Evolutionary conservation across 2,797 vertebrate genomes (phyloP), one percentile per base, ranked within the genome.

Genomic region (Cheirogaleus major): DNA sequence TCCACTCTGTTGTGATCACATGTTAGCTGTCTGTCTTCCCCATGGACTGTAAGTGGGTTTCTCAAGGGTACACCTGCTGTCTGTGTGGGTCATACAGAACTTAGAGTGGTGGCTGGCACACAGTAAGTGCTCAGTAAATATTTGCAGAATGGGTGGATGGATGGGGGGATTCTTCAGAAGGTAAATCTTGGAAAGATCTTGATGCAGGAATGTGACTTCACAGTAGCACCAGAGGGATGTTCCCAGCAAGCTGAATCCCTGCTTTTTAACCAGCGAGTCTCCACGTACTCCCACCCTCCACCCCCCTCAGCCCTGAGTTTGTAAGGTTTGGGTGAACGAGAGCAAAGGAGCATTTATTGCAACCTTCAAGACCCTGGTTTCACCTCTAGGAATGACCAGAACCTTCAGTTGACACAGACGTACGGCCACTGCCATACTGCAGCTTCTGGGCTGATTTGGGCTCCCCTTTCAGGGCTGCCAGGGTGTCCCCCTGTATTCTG

Each of bases 131-230:
- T 75, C 72, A 57, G 17, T 38, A 63, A 63, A 63, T 48, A 1
- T 81, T 67, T 35, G 7, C 4, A 4, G 63, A 67, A 67, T 17
- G 15, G 3, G 52, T 52, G n/a, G 23, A 55, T 35, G 27, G 48
- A 5, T n/a, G 11, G 48, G 27, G 1, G 2, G 1, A 4, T 67
- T 73, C 23, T 43, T 30, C 27, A 94, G 43, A 25, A 48, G 15
- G 0, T 72, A 65, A 45, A 70, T 83, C 32, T 93, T 88, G 73
- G 76, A 90, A 79, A 91, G 23, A 61, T 83, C 70, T 89, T 41
- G 12, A 48, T 14, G 4, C 0, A 1, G 3, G 20, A 63, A 13
- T 73, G 52, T 90, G 86, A 79, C 76, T 78, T 65, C 13, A 55
- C 14, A 70, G 13, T 18, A 3, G 81, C 13, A 32, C 84, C 23